Percentiles rank a stretch among this genome's conserved stretches.
Evolutionary conservation across 2,113 vertebrate genomes (phyloP).

Genomic region (Orientallactaga bullata): DNA sequence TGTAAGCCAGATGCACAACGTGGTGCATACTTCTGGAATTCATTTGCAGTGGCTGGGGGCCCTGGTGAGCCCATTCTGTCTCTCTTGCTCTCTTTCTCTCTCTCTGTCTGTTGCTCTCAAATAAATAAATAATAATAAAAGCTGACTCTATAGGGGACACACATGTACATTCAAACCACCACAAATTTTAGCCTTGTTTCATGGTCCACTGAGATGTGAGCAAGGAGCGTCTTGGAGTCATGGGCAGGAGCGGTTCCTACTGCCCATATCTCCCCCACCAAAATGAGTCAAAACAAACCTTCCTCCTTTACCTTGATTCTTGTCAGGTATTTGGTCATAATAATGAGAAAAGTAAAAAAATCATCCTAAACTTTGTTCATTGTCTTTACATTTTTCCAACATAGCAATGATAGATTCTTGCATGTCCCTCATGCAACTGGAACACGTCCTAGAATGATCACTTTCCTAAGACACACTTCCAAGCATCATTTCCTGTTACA

Average conservation of each 20-base stretch:
- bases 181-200: background rate
- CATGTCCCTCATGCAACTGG: background rate
- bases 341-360: background rate
- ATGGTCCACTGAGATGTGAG: background rate
- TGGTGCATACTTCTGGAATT: no score
- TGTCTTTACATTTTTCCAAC: background rate
- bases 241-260: background rate
- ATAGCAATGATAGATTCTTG: background rate
- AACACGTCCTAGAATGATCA: background rate
- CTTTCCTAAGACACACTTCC: background rate
- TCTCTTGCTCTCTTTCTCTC: no score
- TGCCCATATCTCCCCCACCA: no score
- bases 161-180: no score
- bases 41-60: no score
- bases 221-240: background rate
- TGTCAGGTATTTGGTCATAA: background rate
- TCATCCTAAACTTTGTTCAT: background rate
- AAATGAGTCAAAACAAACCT: background rate
- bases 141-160: no score
- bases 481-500: background rate
- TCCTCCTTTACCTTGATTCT: background rate
- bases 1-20: no score
- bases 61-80: no score
- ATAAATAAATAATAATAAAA: no score
- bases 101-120: no score